These are phyloP conservation scores for Siniperca scherzeri DNA, from an alignment of 2,797 vertebrate genomes.

Conservation along the genomic window DNA sequence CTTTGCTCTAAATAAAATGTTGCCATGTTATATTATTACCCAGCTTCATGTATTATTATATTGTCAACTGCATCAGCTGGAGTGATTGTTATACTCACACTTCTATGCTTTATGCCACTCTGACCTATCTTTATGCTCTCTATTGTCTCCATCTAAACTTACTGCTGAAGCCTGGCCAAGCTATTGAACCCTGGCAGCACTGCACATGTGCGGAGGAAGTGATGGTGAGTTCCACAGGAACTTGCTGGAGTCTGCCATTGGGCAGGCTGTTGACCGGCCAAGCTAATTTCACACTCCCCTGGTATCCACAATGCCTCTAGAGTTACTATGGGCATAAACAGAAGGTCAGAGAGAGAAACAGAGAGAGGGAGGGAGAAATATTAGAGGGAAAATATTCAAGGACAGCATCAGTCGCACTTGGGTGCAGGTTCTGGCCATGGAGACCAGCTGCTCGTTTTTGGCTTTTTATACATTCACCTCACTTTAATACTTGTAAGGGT, in stretches of 20 bases:
- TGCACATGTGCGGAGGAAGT: slow-evolving; percentile 51
- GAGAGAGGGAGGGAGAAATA: slow-evolving; percentile 47
- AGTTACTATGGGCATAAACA: slow-evolving; percentile 79
- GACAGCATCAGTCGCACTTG: slow-evolving; percentile 69
- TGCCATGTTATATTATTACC: slow-evolving; percentile 16
- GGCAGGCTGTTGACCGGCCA: slow-evolving; percentile 72
- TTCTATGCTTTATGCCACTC: neutral
- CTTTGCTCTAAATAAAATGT: slow-evolving; percentile 27
- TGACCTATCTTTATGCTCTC: slow-evolving; percentile 29
- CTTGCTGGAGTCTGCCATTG: slow-evolving; percentile 66
- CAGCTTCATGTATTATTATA: slow-evolving; percentile 5
- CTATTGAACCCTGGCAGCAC: slow-evolving; percentile 50
- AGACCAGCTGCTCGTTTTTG: slow-evolving; percentile 71
- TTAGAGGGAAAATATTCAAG: slow-evolving; percentile 67
- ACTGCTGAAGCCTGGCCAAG: slow-evolving; percentile 43
- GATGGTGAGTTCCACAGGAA: slow-evolving; percentile 73
- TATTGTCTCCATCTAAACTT: slow-evolving; percentile 43
- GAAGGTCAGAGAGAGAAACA: slow-evolving; percentile 76
- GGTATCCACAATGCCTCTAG: slow-evolving; percentile 80
- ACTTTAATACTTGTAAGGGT: slow-evolving; percentile 43
- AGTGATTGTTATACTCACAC: neutral
- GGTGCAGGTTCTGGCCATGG: slow-evolving; percentile 59
- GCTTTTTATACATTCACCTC: slow-evolving; percentile 63
- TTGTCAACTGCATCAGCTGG: slow-evolving; percentile 2
- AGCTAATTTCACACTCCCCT: slow-evolving; percentile 88